phyloP scores from a whole-genome alignment of 1,140 invertebrate genomes.

The Cyrtorhinus lividipennis region DNA sequence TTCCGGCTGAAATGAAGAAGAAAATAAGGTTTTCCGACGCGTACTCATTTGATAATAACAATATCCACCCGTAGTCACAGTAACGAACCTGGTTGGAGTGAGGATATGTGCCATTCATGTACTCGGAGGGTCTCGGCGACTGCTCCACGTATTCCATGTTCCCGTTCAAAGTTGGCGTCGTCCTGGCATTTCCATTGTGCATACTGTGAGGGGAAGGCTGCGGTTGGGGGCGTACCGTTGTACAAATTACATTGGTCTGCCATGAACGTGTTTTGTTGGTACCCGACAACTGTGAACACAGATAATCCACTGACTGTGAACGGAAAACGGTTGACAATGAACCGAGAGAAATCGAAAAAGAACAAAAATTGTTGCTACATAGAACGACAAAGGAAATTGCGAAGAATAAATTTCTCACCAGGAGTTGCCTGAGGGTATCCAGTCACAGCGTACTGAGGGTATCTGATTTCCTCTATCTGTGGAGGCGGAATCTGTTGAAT shows the following conservation, averaged over 20 bases:
- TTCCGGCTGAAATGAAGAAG: constrained; percentile 31
- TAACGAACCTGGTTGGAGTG: constrained; percentile 22
- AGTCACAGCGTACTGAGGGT: constrained; percentile 24
- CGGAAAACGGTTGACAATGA: too few species aligned
- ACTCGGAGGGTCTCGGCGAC: constrained; percentile 23
- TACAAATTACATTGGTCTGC: constrained; percentile 21
- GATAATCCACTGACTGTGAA: too few species aligned
- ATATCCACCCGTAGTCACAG: too few species aligned
- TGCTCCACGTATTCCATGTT: constrained; percentile 24
- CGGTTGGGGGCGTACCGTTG: constrained; percentile 3
- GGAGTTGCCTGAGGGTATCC: constrained; percentile 22
- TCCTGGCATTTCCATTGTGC: constrained; percentile 12
- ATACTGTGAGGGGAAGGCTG: constrained; percentile 20
- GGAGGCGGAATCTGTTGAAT: constrained; percentile 25
- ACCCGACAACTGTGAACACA: constrained; percentile 15
- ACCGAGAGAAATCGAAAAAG: too few species aligned
- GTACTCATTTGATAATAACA: too few species aligned
- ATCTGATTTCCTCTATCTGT: constrained; percentile 25
- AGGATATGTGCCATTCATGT: constrained; percentile 23
- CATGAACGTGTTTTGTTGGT: constrained; percentile 23
- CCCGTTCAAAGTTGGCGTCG: constrained; percentile 20
- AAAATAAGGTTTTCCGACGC: too few species aligned
- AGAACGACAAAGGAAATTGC: not conserved
- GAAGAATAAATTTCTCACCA: constrained; percentile 16
- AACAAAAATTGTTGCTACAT: too few species aligned